Percentiles rank a stretch among this genome's conserved stretches.
phyloP scores from a whole-genome alignment of 2,888 invertebrate genomes.

The Calliopum simillimum region DNA sequence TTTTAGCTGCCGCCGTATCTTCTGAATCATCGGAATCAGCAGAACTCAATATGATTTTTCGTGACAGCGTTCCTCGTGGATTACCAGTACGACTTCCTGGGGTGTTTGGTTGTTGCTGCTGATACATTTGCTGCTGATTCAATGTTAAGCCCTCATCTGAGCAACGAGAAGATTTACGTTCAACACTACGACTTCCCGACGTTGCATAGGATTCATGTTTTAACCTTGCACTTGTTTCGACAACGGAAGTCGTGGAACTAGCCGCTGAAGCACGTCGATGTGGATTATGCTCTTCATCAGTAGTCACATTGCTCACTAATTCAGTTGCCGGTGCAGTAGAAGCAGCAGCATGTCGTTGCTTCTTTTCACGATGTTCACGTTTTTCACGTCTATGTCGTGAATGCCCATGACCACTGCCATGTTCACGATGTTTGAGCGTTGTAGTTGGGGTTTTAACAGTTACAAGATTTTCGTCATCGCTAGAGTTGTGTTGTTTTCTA shows the following conservation, averaged over 20 bases:
- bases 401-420: constrained; percentile 45
- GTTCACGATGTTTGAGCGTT: constrained; percentile 52
- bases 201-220: neutral
- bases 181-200: constrained; percentile 49
- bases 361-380: constrained; percentile 64
- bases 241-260: constrained; percentile 50
- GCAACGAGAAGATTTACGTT: constrained; percentile 55
- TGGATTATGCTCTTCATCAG: constrained; percentile 55
- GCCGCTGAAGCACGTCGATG: constrained; percentile 54
- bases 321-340: constrained; percentile 43
- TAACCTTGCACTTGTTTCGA: neutral
- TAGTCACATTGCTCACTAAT: constrained; percentile 44
- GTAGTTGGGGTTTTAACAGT: constrained; percentile 42
- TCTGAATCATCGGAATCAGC: constrained; percentile 75
- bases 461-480: constrained; percentile 51
- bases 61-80: constrained; percentile 44
- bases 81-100: constrained; percentile 40
- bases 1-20: constrained; percentile 70
- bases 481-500: constrained; percentile 46
- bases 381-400: constrained; percentile 57
- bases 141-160: constrained; percentile 52
- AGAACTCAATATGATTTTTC: constrained; percentile 71
- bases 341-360: constrained; percentile 56
- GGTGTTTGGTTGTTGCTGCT: constrained; percentile 43
- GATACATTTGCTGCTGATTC: constrained; percentile 44